phyloP scores from a whole-genome alignment of 2,888 invertebrate species.

The Lissonota sp. region DNA sequence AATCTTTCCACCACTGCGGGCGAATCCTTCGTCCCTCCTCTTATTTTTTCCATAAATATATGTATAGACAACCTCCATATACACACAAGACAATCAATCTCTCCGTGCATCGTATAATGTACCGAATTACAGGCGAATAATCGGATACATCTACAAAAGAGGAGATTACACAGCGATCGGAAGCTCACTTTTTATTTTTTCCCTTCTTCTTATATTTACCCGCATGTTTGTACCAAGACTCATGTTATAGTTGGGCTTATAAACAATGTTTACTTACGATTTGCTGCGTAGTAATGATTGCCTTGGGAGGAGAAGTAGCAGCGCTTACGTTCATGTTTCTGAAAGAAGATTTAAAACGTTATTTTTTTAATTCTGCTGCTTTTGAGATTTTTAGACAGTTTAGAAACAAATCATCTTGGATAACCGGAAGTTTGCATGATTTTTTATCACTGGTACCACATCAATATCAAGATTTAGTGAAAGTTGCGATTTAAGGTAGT shows the following conservation, averaged over 20 bases:
- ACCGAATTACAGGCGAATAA: constrained; percentile 30
- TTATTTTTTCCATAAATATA: constrained; percentile 18
- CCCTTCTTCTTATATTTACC: neutral
- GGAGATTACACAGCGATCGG: constrained; percentile 23
- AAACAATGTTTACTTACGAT: too few relatives aligned
- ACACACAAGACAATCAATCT: neutral
- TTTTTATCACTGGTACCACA: too few relatives aligned
- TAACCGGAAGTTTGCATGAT: too few relatives aligned
- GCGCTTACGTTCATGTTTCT: neutral
- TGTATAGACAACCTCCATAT: constrained; percentile 18
- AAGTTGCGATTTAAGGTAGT: too few relatives aligned
- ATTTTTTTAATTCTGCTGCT: too few relatives aligned
- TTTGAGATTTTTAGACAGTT: too few relatives aligned
- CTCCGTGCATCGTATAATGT: neutral
- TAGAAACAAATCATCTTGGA: too few relatives aligned
- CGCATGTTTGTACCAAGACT: too few relatives aligned
- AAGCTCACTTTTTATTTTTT: constrained; percentile 14
- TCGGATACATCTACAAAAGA: constrained; percentile 18
- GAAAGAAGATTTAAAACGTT: neutral
- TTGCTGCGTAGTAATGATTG: too few relatives aligned
- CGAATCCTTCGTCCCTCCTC: constrained; percentile 5
- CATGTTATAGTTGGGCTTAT: too few relatives aligned
- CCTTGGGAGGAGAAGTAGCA: too few relatives aligned
- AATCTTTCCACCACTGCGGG: neutral
- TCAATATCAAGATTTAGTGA: too few relatives aligned